Base-by-base conservation (phyloP, 2,888 invertebrate genomes). In the Schizotus pectinicornis region DNA sequence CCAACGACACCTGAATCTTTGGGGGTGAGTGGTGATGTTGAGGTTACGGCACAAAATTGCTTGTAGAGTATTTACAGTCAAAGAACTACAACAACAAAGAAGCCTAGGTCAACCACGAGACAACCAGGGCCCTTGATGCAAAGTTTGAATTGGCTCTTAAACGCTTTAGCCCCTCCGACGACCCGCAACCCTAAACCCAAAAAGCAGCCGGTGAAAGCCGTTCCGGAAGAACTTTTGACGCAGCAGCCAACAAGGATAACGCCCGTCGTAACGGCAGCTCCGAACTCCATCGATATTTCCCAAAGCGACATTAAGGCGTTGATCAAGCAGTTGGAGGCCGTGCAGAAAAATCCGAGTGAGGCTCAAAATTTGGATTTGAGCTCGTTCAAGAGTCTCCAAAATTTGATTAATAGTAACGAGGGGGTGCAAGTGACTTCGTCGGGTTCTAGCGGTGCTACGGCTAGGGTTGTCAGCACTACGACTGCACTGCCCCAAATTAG, bases 1-100 rank as follows among this genome's bases (percentile, higher is more conserved):
- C 89, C 90, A 2, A 83, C 85, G n/a, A 88, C 88, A 59, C 87
- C 88, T 67, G 85, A 84, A 78, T 52, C 49, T 36, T 39, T 62
- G 1, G 54, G 7, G 5, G 51, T 41, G 22, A 42, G 30, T 38
- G n/a, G n/a, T n/a, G n/a, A n/a, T 9, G 6, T 13, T 3, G 22
- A 0, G 5, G 1, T 6, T 31, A n/a, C 8, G 2, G 12, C 3
- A 1, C n/a, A 39, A 1, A 6, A 9, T 22, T 7, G 8, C 7
- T 45, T 34, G n/a, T 33, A 46, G 34, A 50, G 38, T 22, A 49
- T 49, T 49, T 66, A 54, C 48, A 73, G 74, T 68, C 36, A 37
- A 13, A 51, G 55, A 42, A 67, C 69, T 12, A 67, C 70, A 8
- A 70, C 72, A 7, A 67, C 67, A 6, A 62, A 64, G 39, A 62